These are phyloP conservation scores for Arctopsyche grandis DNA, from an alignment of 1,140 invertebrate species.

Conservation along the genomic window DNA sequence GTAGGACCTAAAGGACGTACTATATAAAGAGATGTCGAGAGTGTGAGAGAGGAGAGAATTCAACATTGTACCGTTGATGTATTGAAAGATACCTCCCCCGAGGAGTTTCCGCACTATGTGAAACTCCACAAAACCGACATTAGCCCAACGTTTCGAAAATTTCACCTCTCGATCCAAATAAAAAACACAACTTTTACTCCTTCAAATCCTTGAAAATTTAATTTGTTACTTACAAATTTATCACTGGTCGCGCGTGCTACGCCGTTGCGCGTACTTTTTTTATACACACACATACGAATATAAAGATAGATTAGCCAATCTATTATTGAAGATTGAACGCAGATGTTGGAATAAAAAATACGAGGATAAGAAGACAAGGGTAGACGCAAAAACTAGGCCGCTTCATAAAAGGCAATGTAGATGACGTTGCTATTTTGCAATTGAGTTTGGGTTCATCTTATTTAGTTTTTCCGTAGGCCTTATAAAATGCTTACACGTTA, in stretches of 20 bases:
- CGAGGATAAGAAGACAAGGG: constrained; percentile 27
- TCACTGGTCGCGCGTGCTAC: neutral
- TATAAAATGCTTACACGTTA: neutral
- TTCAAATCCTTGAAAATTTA: neutral
- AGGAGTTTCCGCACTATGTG: neutral
- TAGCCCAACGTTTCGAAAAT: neutral
- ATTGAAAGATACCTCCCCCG: constrained; percentile 20
- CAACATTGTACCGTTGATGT: constrained; percentile 22
- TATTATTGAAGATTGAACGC: constrained; percentile 36
- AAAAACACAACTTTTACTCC: neutral
- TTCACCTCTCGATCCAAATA: neutral
- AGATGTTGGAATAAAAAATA: constrained; percentile 26
- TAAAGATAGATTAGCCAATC: constrained; percentile 17
- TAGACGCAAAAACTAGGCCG: constrained; percentile 12
- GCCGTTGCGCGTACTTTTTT: neutral
- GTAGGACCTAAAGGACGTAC: neutral
- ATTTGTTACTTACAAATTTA: neutral
- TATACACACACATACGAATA: neutral
- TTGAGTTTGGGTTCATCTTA: constrained; percentile 38
- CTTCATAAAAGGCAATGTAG: constrained; percentile 33
- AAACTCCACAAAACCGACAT: constrained; percentile 5
- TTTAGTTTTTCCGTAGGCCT: constrained; percentile 14
- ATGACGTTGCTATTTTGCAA: constrained; percentile 37
- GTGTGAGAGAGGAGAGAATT: neutral
- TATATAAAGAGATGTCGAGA: neutral